phyloP scores from a whole-genome alignment of 2,797 vertebrate genomes.

The Carduelis carduelis region DNA sequence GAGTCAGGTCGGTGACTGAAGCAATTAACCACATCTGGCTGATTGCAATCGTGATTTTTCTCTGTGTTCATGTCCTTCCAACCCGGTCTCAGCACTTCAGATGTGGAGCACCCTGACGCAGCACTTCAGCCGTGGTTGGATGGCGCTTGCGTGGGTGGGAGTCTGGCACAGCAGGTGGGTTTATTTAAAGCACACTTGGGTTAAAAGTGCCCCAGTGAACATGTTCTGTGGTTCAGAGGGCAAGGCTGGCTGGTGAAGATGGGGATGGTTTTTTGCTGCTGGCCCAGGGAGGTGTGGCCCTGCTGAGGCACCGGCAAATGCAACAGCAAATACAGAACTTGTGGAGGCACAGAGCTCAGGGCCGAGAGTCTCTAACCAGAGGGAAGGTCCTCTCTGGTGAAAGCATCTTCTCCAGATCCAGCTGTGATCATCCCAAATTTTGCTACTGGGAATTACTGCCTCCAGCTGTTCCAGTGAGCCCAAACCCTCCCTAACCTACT shows the following conservation, averaged over 20 bases:
- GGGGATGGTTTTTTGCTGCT: background rate
- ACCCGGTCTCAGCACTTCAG: fast-evolving
- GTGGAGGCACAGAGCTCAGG: background rate
- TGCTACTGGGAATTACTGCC: background rate
- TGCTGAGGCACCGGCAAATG: background rate
- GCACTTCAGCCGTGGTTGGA: background rate
- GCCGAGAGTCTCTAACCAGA: background rate
- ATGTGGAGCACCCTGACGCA: background rate
- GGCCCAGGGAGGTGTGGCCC: background rate
- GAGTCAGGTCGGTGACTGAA: background rate
- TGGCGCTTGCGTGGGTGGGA: background rate
- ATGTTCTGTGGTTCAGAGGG: background rate
- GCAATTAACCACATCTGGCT: background rate
- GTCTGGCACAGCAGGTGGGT: background rate
- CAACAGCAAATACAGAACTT: background rate
- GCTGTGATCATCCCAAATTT: background rate
- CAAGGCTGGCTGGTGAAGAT: background rate
- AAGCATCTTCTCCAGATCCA: background rate
- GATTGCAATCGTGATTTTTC: background rate
- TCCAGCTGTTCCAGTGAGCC: background rate
- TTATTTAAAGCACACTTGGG: background rate
- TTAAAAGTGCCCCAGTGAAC: background rate
- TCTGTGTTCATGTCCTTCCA: fast-evolving
- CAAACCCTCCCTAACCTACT: background rate
- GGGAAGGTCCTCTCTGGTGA: background rate